phyloP scores from a whole-genome alignment of 2,888 invertebrate species.

The Kuschelorhynchus macadamiae region DNA sequence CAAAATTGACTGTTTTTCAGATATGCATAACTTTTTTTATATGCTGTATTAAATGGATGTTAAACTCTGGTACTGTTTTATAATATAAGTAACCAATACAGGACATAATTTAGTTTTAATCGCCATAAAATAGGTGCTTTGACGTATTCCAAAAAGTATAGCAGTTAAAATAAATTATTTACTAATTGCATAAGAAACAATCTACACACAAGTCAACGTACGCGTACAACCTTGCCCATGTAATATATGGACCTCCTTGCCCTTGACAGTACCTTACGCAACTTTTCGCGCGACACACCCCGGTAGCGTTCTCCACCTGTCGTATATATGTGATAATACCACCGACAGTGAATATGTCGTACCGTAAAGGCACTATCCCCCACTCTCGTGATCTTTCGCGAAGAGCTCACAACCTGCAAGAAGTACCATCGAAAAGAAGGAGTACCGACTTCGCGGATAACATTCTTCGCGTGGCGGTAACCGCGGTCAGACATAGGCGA shows the following conservation, averaged over 20 bases:
- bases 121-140: no score
- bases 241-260: slow-evolving; percentile 35
- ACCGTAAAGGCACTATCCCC: slow-evolving; percentile 41
- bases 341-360: slow-evolving; percentile 37
- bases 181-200: slow-evolving; percentile 14
- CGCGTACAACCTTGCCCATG: slow-evolving; percentile 44
- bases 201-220: slow-evolving; percentile 29
- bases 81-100: no score
- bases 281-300: slow-evolving; percentile 38
- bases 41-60: no score
- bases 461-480: slow-evolving; percentile 46
- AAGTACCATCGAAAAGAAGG: slow-evolving; percentile 42
- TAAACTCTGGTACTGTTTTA: no score
- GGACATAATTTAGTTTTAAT: no score
- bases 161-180: not conserved
- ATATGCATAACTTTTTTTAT: no score
- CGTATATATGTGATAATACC: slow-evolving; percentile 32
- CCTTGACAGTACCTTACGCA: slow-evolving; percentile 45
- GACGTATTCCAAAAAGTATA: no score
- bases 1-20: no score
- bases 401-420: slow-evolving; percentile 46
- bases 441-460: slow-evolving; percentile 40
- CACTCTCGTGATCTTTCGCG: slow-evolving; percentile 32
- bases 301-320: slow-evolving; percentile 45
- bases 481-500: slow-evolving; percentile 40